Base-by-base conservation (phyloP, 2,888 invertebrate genomes). In the Lingula anatina region DNA sequence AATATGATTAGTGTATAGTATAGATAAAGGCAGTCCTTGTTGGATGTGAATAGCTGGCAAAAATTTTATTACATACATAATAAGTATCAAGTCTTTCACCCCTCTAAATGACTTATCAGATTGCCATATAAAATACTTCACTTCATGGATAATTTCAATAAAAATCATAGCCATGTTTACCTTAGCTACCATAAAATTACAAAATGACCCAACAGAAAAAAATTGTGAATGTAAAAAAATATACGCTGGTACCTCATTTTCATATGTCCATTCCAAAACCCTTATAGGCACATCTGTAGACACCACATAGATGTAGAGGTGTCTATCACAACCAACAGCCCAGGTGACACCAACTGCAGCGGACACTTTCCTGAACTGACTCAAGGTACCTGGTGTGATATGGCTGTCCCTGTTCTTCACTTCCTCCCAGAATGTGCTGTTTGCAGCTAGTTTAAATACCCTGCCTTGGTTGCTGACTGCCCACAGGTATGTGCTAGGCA, bases 281-380 rank as follows among this genome's bases (percentile, higher is more conserved):
- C 91, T 81, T 57, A 94, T 93, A 0, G 93, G 92, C 63, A 93
- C 86, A 77, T 93, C 93, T 51, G 90, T 79, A 0, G 89, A 88
- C 71, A 90, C 89, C 5, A 94, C 90, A 70, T 90, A 91, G 2
- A 93, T 86, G 73, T 94, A 93, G 46, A 92, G 86, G 78, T 93
- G 93, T 55, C 93, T 85, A 74, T 94, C 92, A 9, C 91, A 89
- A 35, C 93, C 93, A 49, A 94, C 86, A 2, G 92, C 92, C 93
- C 93, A 95, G 68, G 92, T 81, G 68, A 88, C 66, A 46, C 62
- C 61, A 3, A 64, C 59, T 23, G 61, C 85, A 3, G 90, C 87
- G 2, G 90, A 88, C 45, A 93, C 80, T 68, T 89, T 88, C 78
- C 93, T 94, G 70, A 93, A 90, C 69, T 91, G 90, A 57, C 91